Base-by-base conservation (phyloP, 1,140 invertebrate species). In the Tenebrio molitor region DNA sequence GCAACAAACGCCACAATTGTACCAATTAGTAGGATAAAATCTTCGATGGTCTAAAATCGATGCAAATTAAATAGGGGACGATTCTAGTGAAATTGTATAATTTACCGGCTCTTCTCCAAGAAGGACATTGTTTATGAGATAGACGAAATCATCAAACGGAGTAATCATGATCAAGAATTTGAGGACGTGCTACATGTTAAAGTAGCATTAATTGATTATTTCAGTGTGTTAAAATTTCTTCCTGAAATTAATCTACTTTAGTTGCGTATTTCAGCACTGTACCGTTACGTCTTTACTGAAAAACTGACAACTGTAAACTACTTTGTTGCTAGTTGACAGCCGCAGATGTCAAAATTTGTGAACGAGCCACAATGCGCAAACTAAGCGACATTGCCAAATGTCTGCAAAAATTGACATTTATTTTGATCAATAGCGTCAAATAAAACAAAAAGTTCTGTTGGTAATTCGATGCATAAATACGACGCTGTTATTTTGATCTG, bases 1-100 rank as follows among this genome's bases (percentile, higher is more conserved):
- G 88, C 88, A 63, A 89, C 84, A 79, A 89, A 89, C 29, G 88
- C 88, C 53, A 89, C 88, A 70, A 88, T 79, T 8, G 88, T 89
- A n/a, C 88, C 88, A 71, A 89, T 83, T 23, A 89, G 81, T 25
- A 89, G 78, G 66, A 89, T 89, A 65, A 89, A 88, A 81, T 89
- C 88, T 82, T 89, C 88, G 63, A 89, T 86, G 80, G 76, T 84
- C 65, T 68, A 23, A 25, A 58, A 25, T 50, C 7, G 23, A 10
- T n/a, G 3, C n/a, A 21, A 58, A 58, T 12, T 39, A 5, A 39
- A 39, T 2, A 7, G 12, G 2, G 2, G 2, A 39, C 12, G 23
- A 41, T n/a, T n/a, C 15, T 50, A 25, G 33, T 14, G 23, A 72
- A 72, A 69, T 77, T n/a, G n/a, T 29, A 21, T 8, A 29, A 29